phyloP scores from a whole-genome alignment of 2,888 invertebrate species.

The Corbicula japonica region DNA sequence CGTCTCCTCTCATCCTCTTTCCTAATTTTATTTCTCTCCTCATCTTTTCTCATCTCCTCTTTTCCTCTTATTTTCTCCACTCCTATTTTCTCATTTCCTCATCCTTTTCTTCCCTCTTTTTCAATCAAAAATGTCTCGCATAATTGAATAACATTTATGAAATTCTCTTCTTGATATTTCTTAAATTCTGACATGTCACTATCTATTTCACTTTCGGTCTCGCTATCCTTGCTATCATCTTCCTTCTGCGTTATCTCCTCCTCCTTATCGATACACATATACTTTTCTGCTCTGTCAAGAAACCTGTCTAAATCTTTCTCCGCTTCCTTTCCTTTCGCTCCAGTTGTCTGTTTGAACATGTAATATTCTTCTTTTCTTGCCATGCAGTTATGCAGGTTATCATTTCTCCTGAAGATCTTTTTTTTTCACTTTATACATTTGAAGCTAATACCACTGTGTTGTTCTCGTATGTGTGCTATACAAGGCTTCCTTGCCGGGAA shows the following conservation, averaged over 20 bases:
- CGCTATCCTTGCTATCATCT: neutral
- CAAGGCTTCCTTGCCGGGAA: slow-evolving; percentile 12
- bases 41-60: slow-evolving; percentile 11
- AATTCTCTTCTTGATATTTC: slow-evolving; percentile 16
- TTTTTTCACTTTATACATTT: slow-evolving; percentile 4
- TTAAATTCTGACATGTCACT: neutral
- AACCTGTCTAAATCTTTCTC: slow-evolving; percentile 1
- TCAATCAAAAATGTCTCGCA: neutral
- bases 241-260: neutral
- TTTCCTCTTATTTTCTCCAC: slow-evolving; percentile 1
- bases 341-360: neutral
- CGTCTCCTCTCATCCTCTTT: slow-evolving; percentile 7
- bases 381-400: neutral
- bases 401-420: neutral
- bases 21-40: neutral
- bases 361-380: neutral
- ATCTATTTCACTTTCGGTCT: slow-evolving; percentile 5
- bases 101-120: slow-evolving; percentile 3
- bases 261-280: neutral
- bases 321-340: neutral
- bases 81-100: slow-evolving; percentile 9
- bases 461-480: slow-evolving; percentile 4
- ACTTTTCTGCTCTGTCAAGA: neutral
- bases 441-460: slow-evolving; percentile 8
- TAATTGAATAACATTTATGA: neutral